Evolutionary conservation across 2,888 invertebrate genomes (phyloP), one percentile per base, ranked within the genome.

Genomic region (Cylloceria caligata): DNA sequence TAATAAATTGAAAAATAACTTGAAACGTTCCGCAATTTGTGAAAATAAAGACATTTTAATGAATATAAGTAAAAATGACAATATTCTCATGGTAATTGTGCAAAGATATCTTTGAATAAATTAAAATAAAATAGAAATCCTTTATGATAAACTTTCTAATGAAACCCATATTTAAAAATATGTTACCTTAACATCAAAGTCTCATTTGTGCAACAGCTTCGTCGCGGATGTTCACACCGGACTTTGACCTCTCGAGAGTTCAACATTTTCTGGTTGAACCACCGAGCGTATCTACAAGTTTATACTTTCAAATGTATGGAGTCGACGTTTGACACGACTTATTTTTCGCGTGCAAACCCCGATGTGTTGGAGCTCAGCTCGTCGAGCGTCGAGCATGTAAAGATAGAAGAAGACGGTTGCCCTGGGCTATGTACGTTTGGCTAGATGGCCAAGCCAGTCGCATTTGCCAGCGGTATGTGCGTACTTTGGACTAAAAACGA

Each of bases 271-370:
- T 34, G 60, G 75, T 65, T 74, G 57, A 47, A 68, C 49, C 45
- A 47, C 39, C 72, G 7, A 39, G 27, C 45, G 52, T 72, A 78
- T 81, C 72, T 68, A 67, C 72, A 62, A 55, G 64, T 76, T 76
- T 52, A 34, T 76, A 76, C 80, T 69, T 62, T 36, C 71, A 68
- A 62, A 49, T 39, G 49, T 62, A 68, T 55, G 60, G 52, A 67
- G 85, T 86, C 86, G 88, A 89, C 89, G 88, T 90, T 89, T 87
- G 83, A 87, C 83, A 86, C 88, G 87, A 88, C 88, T 89, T 90
- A 89, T 89, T 90, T 90, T 87, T 86, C 87, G 84, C 87, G 85
- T 85, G 88, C 87, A 89, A 89, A 42, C 45, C 24, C 19, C 75
- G 30, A 34, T 36, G 16, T 9, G 16, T 24, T 39, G 52, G 39